Percentiles rank a stretch among this genome's conserved stretches.
These are phyloP conservation scores for Amphipyra berbera DNA, from an alignment of 2,888 invertebrate species.

Conservation along the genomic window DNA sequence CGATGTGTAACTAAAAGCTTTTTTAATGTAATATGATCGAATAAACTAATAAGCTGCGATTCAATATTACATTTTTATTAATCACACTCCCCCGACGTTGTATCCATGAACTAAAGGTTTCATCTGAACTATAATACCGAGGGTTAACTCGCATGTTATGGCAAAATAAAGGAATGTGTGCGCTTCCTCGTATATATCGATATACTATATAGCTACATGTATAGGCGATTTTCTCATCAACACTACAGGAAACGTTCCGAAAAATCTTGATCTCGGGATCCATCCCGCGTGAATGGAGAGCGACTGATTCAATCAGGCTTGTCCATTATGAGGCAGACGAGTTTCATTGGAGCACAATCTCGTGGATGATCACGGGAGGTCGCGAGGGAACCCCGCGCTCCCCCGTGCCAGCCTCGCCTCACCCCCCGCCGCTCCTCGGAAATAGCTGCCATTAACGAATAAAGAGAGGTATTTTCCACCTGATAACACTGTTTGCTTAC, in stretches of 20 bases:
- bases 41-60: no score
- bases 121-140: not conserved
- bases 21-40: no score
- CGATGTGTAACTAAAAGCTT: no score
- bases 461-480: constrained; percentile 78
- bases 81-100: not conserved
- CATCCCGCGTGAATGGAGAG: constrained; percentile 76
- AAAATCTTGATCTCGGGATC: constrained; percentile 73
- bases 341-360: constrained; percentile 75
- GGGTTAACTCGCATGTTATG: not conserved
- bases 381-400: constrained; percentile 38
- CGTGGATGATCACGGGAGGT: constrained; percentile 69
- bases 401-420: not conserved
- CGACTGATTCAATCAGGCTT: constrained; percentile 79
- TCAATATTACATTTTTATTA: no score
- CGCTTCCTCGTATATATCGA: not conserved
- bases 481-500: constrained; percentile 75
- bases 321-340: constrained; percentile 78
- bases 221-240: constrained; percentile 57
- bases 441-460: constrained; percentile 78
- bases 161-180: not conserved
- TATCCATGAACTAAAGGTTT: not conserved
- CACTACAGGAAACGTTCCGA: constrained; percentile 59
- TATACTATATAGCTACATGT: constrained; percentile 10
- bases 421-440: constrained; percentile 56